phyloP scores from a whole-genome alignment of 1,140 invertebrate species.

The Trachymyrmex septentrionalis region DNA sequence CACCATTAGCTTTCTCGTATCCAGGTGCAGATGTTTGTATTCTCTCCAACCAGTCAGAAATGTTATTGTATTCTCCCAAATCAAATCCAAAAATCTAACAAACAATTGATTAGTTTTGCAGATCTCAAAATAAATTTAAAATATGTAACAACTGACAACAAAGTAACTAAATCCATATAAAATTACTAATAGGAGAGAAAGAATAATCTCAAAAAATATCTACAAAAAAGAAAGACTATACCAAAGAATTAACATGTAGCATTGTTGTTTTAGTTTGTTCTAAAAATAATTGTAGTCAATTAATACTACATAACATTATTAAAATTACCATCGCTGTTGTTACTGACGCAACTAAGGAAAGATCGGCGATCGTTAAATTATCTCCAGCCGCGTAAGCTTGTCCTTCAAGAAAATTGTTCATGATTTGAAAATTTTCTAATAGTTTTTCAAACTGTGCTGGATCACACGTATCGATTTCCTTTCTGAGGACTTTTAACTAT shows the following conservation, averaged over 20 bases:
- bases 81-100: constrained; percentile 89
- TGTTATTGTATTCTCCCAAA: constrained; percentile 90
- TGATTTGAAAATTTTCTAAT: constrained; percentile 74
- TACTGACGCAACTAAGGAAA: constrained; percentile 78
- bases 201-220: background rate
- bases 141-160: background rate
- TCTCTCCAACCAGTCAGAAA: constrained; percentile 90
- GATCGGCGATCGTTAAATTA: constrained; percentile 87
- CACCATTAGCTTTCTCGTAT: constrained; percentile 91
- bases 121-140: background rate
- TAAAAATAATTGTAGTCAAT: background rate
- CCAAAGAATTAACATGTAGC: background rate
- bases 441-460: constrained; percentile 74
- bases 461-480: constrained; percentile 59
- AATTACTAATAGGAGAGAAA: background rate
- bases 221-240: background rate
- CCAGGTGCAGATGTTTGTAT: constrained; percentile 90
- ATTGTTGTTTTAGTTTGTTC: background rate
- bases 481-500: constrained; percentile 79
- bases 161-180: background rate
- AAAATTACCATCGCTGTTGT: constrained; percentile 82
- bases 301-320: background rate
- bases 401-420: constrained; percentile 82
- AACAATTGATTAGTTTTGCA: background rate
- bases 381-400: constrained; percentile 82